Evolutionary conservation across 2,113 vertebrate genomes (phyloP), one percentile per base, ranked within the genome.

Genomic region (Ameiurus melas): DNA sequence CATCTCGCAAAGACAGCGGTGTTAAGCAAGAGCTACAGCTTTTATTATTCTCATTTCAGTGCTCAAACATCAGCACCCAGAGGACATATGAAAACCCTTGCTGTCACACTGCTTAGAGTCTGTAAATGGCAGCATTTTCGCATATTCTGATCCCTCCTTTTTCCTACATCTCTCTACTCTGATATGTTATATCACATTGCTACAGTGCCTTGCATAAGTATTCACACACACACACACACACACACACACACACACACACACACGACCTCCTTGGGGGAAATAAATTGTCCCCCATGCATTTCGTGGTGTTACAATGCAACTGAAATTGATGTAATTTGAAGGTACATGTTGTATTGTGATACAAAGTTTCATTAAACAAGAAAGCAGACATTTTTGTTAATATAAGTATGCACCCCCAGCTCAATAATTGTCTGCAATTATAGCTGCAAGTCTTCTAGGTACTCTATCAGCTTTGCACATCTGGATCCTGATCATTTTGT

Each of bases 11-110:
- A 66, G 43, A 68, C 27, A 5, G 7, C 6, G 0, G 17, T 51
- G 39, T 84, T 84, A 84, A 83, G 20, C 80, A 83, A 62, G 57
- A 83, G 57, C 58, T 62, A 62, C 57, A 62, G 33, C 80, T 83
- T 62, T 83, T 62, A 83, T 83, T 83, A 83, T 62, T 83, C 80
- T 39, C 80, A 39, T 62, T 27, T 83, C 53, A 57, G n/a, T 36
- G n/a, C n/a, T 81, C 80, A 60, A 62, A 83, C 80, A 60, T 62
- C 33, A 62, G 58, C 57, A 62, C 57, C 80, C 80, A 83, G 5
- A 62, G 57, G 80, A 83, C 80, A 62, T 83, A 20, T 62, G 33
- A 83, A 62, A 83, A 62, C 9, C 57, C 33, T 62, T 22, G 10
- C 33, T 83, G 57, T 83, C 36, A 83, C 57, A 22, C 20, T 36